Evolutionary conservation across 2,113 vertebrate species (phyloP).

Genomic region (Scatophagus argus): DNA sequence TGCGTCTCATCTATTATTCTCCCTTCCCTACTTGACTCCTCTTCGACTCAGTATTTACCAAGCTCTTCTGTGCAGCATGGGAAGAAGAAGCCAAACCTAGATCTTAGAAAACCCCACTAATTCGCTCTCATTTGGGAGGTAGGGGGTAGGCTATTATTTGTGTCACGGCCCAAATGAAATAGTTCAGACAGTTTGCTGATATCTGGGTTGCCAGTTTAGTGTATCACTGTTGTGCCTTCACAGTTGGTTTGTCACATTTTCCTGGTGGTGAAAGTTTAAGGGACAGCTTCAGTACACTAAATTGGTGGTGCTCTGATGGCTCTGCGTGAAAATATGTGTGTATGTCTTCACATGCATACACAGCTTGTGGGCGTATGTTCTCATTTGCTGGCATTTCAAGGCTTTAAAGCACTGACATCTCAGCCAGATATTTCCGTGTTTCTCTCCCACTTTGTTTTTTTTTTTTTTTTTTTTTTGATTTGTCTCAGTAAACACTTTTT

Average conservation of each 20-base stretch:
- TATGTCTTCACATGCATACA: not conserved
- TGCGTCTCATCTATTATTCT: conserved; percentile 52
- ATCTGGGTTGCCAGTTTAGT: conserved; percentile 48
- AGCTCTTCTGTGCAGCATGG: conserved; percentile 55
- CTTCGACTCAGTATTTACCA: conserved; percentile 68
- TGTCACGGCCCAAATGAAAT: conserved; percentile 55
- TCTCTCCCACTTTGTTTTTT: conserved; percentile 4
- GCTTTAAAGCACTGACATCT: conserved; percentile 14
- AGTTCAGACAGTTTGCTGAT: conserved; percentile 41
- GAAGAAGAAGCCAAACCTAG: conserved; percentile 44
- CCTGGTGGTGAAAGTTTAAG: conserved; percentile 35
- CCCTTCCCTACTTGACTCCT: conserved; percentile 35
- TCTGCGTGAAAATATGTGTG: not conserved
- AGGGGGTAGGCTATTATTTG: conserved; percentile 46
- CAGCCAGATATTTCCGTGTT: conserved; percentile 12
- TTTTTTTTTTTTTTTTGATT: not conserved
- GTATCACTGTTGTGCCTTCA: conserved; percentile 15
- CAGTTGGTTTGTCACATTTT: conserved; percentile 53
- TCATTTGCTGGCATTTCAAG: conserved; percentile 24
- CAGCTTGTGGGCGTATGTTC: conserved; percentile 35
- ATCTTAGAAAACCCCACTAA: conserved; percentile 64
- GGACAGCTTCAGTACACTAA: conserved; percentile 27
- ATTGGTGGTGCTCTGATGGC: conserved; percentile 3
- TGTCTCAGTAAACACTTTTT: conserved; percentile 41
- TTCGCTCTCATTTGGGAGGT: conserved; percentile 53